Evolutionary conservation across 2,888 invertebrate genomes (phyloP).

Genomic region (Trichopoda pennipes): DNA sequence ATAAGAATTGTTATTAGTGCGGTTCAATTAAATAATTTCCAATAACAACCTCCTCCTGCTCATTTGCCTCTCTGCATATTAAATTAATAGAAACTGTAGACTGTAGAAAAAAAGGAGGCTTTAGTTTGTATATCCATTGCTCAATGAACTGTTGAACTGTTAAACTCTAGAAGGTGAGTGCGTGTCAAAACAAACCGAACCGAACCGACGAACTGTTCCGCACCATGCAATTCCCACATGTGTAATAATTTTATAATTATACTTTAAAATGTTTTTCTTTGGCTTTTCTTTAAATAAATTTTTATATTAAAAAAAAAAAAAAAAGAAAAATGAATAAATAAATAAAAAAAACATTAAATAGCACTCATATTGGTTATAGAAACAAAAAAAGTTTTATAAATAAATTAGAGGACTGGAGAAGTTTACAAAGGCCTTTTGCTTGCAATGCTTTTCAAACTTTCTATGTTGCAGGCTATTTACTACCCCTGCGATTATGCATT

Average conservation of each 20-base stretch:
- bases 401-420: not conserved
- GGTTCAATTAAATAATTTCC: constrained; percentile 65
- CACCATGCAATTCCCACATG: constrained; percentile 68
- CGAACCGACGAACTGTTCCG: constrained; percentile 56
- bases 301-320: not conserved
- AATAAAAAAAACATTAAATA: constrained; percentile 69
- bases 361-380: constrained; percentile 66
- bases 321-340: constrained; percentile 50
- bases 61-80: not conserved
- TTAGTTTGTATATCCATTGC: constrained; percentile 49
- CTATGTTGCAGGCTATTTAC: constrained; percentile 7
- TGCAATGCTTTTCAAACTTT: constrained; percentile 58
- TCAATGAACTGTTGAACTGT: constrained; percentile 70
- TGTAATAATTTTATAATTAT: constrained; percentile 71
- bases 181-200: constrained; percentile 78
- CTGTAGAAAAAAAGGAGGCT: constrained; percentile 37
- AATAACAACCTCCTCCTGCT: constrained; percentile 43
- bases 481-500: constrained; percentile 49
- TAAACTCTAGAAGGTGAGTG: constrained; percentile 72
- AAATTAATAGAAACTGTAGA: constrained; percentile 1
- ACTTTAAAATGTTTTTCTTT: constrained; percentile 58
- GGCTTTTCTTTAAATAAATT: not conserved
- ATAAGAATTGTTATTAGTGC: constrained; percentile 64
- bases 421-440: constrained; percentile 4
- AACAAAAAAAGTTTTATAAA: constrained; percentile 9